Percentiles rank a stretch among this genome's conserved stretches.
phyloP scores from a whole-genome alignment of 2,113 vertebrate species.

The Geococcyx californianus region DNA sequence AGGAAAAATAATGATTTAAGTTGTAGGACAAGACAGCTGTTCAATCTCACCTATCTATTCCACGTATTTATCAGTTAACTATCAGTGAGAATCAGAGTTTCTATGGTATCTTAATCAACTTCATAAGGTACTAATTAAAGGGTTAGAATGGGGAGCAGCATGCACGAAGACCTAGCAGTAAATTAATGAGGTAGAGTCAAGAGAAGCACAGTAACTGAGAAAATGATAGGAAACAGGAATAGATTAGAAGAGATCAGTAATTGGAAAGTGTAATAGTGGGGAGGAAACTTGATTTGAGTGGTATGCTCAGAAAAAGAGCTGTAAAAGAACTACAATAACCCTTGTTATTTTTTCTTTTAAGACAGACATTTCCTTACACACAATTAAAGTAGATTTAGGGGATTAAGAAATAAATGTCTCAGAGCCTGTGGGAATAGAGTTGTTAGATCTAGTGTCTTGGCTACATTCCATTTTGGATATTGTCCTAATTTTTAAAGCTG shows the following conservation, averaged over 20 bases:
- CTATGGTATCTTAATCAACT: not conserved
- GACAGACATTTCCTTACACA: not conserved
- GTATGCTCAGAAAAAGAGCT: not conserved
- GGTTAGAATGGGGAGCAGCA: not conserved
- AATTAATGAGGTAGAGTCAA: not conserved
- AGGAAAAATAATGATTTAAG: not conserved
- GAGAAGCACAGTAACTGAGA: not conserved
- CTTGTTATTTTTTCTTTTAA: not conserved
- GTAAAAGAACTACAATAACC: conserved; percentile 12
- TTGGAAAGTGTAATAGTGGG: not conserved
- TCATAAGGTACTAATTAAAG: not conserved
- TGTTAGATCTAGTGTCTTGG: conserved; percentile 10
- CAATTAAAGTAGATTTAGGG: conserved; percentile 40
- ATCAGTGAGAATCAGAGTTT: not conserved
- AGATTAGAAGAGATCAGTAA: not conserved
- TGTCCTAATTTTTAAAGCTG: not conserved
- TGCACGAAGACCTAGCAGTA: not conserved
- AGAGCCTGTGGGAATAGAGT: not conserved
- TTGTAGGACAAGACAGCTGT: not conserved
- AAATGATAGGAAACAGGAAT: conserved; percentile 1
- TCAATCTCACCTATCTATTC: not conserved
- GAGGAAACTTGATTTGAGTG: not conserved
- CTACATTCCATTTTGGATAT: not conserved
- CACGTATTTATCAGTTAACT: not conserved
- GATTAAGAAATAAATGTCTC: conserved; percentile 43